Evolutionary conservation across 2,888 invertebrate species (phyloP).

Genomic region (Xestia rhomboidea): DNA sequence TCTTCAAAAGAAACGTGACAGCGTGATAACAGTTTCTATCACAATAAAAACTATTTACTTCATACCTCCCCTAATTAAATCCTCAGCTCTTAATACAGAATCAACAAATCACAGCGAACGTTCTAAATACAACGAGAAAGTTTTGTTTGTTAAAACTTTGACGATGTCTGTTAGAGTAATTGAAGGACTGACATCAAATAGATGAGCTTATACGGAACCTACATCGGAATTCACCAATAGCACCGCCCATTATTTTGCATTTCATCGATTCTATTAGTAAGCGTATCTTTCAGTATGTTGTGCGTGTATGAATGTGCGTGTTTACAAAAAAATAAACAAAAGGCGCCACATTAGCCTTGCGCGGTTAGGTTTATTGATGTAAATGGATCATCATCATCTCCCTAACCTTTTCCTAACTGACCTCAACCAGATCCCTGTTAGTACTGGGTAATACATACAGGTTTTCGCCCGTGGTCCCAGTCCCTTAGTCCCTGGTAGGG

Average conservation of each 20-base stretch:
- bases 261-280: constrained; percentile 18
- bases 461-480: too few species aligned
- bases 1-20: constrained; percentile 3
- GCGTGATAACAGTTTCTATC: neutral
- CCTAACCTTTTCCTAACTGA: too few species aligned
- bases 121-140: constrained; percentile 11
- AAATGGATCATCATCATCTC: neutral
- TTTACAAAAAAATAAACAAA: constrained; percentile 5
- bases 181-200: constrained; percentile 9
- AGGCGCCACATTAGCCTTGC: neutral
- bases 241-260: constrained; percentile 5
- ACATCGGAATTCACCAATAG: constrained; percentile 11
- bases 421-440: too few species aligned
- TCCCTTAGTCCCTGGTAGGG: too few species aligned
- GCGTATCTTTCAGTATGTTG: neutral
- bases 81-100: neutral
- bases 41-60: neutral
- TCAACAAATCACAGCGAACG: constrained; percentile 18
- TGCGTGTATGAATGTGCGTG: constrained; percentile 23
- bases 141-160: constrained; percentile 31
- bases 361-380: neutral
- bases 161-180: constrained; percentile 25
- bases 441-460: too few species aligned
- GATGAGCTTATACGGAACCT: neutral
- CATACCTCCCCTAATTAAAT: constrained; percentile 5